phyloP scores from a whole-genome alignment of 2,113 vertebrate species.

The Clarias gariepinus region DNA sequence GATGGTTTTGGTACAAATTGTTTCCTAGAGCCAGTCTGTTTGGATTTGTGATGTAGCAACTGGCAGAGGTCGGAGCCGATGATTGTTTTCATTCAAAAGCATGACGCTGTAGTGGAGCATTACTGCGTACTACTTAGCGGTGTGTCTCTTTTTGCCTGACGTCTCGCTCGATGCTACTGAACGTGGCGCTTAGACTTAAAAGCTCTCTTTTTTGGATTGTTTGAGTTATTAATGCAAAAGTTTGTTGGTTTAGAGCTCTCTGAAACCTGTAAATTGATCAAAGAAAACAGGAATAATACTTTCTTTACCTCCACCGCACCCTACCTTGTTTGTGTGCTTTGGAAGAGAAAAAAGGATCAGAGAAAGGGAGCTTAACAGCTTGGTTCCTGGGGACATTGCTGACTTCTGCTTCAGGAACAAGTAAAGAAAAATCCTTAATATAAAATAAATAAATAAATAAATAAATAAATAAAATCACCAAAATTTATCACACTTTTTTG shows the following conservation, averaged over 20 bases:
- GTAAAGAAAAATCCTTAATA: neutral
- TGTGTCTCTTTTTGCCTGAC: neutral
- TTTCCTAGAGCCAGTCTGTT: constrained; percentile 43
- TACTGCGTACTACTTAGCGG: neutral
- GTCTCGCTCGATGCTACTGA: neutral
- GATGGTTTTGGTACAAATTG: constrained; percentile 31
- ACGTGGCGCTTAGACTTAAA: neutral
- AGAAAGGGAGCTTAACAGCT: neutral
- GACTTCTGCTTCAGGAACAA: neutral
- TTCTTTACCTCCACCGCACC: neutral
- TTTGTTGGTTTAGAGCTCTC: neutral
- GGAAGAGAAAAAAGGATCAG: neutral
- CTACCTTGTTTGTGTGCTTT: neutral
- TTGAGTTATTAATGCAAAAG: neutral
- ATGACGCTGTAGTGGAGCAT: neutral
- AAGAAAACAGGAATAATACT: neutral
- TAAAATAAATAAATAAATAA: neutral
- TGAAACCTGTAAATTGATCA: neutral
- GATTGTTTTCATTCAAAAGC: constrained; percentile 30
- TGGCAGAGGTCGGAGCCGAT: constrained; percentile 38
- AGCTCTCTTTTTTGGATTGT: neutral
- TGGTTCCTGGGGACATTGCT: neutral
- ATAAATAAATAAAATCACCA: neutral
- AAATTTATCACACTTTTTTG: neutral
- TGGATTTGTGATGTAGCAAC: constrained; percentile 47